Percentiles rank a stretch among this genome's conserved stretches.
Conservation (phyloP, 2,797 vertebrate species). For the Chelidonichthys spinosus region DNA sequence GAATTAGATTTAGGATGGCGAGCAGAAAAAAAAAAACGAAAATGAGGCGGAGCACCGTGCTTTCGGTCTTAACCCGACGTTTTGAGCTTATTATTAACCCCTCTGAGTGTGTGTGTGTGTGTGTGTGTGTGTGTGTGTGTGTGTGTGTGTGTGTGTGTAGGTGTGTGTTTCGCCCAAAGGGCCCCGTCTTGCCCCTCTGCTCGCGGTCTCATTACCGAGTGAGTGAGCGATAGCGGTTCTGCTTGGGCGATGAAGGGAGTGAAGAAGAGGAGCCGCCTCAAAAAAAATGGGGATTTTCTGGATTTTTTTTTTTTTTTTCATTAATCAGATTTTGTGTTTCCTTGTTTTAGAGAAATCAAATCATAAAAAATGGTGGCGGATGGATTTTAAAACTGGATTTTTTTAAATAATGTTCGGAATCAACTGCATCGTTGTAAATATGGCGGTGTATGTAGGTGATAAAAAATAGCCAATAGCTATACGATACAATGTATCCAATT, state of each 20-base stretch:
- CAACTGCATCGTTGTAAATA: no score
- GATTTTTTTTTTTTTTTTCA: constrained; percentile 57
- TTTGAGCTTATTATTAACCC: constrained; percentile 74
- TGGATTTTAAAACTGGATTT: constrained; percentile 46
- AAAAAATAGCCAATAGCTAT: no score
- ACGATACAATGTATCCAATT: no score
- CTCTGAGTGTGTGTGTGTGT: constrained; percentile 42
- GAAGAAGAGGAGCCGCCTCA: constrained; percentile 56
- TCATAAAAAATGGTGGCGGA: constrained; percentile 45
- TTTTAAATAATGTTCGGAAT: constrained; percentile 26
- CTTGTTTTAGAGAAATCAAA: constrained; percentile 60
- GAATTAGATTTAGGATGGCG: constrained; percentile 70
- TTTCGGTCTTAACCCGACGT: constrained; percentile 54
- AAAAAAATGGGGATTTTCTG: constrained; percentile 75
- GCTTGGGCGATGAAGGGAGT: constrained; percentile 77
- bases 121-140: constrained; percentile 35
- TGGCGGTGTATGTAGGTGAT: no score
- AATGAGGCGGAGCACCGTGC: constrained; percentile 6
- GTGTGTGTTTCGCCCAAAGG: constrained; percentile 61
- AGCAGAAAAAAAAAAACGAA: no score
- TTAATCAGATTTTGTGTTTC: constrained; percentile 77
- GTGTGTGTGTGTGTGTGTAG: constrained; percentile 30
- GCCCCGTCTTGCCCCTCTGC: constrained; percentile 52
- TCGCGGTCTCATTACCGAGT: constrained; percentile 73
- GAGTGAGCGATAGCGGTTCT: constrained; percentile 78